Percentiles rank a stretch among this genome's conserved stretches.
These are phyloP conservation scores for Dissostichus mawsoni DNA, from an alignment of 2,113 vertebrate genomes.

Conservation along the genomic window DNA sequence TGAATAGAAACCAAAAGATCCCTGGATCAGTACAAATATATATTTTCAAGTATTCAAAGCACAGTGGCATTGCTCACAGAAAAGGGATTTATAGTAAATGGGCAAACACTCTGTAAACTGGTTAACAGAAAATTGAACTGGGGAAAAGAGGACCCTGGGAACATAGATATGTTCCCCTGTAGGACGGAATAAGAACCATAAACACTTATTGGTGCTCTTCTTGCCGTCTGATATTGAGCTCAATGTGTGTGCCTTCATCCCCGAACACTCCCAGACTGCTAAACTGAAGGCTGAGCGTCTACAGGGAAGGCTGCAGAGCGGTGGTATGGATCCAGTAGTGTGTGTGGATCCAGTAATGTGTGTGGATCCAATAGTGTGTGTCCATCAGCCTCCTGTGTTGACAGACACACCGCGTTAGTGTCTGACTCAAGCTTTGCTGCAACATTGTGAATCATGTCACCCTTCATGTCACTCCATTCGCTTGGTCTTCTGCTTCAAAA, in stretches of 20 bases:
- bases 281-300: constrained; percentile 64
- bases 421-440: constrained; percentile 58
- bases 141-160: too few relatives aligned
- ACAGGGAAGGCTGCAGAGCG: constrained; percentile 63
- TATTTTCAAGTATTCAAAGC: too few relatives aligned
- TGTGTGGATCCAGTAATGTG: constrained; percentile 57
- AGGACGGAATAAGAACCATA: not conserved
- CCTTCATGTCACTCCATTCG: constrained; percentile 54
- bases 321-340: constrained; percentile 56
- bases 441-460: constrained; percentile 77
- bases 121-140: too few relatives aligned
- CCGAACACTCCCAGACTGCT: constrained; percentile 38
- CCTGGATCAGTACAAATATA: too few relatives aligned
- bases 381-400: constrained; percentile 73
- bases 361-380: constrained; percentile 62
- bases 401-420: constrained; percentile 61
- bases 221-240: constrained; percentile 16
- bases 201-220: constrained; percentile 1
- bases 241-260: not conserved
- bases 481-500: constrained; percentile 34
- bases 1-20: too few relatives aligned
- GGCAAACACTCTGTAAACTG: too few relatives aligned
- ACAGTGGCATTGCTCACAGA: too few relatives aligned
- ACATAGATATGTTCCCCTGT: too few relatives aligned
- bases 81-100: too few relatives aligned